Evolutionary conservation across 1,140 invertebrate species (phyloP).

Genomic region (Aphaenogaster floridana): DNA sequence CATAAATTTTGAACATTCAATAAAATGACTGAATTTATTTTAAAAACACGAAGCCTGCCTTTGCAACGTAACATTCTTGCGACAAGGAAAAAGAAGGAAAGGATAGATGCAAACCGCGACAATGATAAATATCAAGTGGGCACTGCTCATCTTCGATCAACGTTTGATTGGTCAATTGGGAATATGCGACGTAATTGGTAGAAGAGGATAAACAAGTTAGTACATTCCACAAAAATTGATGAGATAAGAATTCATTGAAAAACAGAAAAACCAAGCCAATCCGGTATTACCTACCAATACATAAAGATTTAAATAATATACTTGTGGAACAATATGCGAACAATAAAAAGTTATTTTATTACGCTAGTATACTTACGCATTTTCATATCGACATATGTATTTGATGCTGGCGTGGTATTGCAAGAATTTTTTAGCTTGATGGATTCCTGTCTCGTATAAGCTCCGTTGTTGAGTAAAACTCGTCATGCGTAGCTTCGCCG

Average conservation of each 20-base stretch:
- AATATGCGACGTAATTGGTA: not conserved
- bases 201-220: conserved; percentile 14
- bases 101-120: not conserved
- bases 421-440: conserved; percentile 86
- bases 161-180: not conserved
- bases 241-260: not conserved
- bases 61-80: not conserved
- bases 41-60: not conserved
- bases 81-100: not conserved
- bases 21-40: not conserved
- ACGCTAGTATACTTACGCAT: conserved; percentile 20
- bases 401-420: conserved; percentile 64
- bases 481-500: conserved; percentile 91
- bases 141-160: not conserved
- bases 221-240: not conserved
- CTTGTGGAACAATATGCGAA: not conserved
- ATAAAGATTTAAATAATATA: too few relatives aligned
- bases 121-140: not conserved
- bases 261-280: conserved; percentile 19
- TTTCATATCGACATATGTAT: conserved; percentile 3
- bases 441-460: conserved; percentile 87
- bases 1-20: not conserved
- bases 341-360: conserved; percentile 4
- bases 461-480: conserved; percentile 91
- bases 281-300: not conserved